Conservation (phyloP, 2,888 invertebrate genomes). For the Amphipoea oculea region DNA sequence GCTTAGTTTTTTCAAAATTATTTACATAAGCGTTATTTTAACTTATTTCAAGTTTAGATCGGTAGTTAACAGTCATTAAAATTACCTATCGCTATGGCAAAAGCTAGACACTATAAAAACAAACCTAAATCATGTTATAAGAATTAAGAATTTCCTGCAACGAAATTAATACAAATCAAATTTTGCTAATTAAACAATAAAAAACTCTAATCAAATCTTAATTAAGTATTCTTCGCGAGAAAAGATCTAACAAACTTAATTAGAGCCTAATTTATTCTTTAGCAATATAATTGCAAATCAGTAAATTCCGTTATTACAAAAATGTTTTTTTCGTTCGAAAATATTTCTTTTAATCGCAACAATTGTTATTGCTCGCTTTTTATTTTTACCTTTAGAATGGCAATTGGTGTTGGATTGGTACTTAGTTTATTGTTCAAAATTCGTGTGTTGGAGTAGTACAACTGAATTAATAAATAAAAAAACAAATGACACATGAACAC, state of each 20-base stretch:
- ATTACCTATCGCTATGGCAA: not conserved
- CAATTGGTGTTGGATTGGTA: not conserved
- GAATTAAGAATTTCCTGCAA: constrained; percentile 8
- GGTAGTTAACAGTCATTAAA: not conserved
- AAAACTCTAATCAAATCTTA: constrained; percentile 35
- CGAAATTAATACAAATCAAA: constrained; percentile 6
- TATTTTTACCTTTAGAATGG: too few relatives aligned
- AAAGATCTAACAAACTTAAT: constrained; percentile 36
- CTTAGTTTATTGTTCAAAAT: not conserved
- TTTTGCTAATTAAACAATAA: constrained; percentile 34
- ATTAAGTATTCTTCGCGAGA: constrained; percentile 19
- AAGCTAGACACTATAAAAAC: too few relatives aligned
- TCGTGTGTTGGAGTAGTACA: not conserved
- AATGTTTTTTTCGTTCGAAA: not conserved
- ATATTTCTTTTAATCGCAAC: not conserved
- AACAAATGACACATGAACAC: not conserved
- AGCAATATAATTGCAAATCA: constrained; percentile 41
- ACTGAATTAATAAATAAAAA: not conserved
- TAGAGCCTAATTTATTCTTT: constrained; percentile 34
- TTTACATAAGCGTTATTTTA: not conserved
- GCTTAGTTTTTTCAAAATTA: not conserved
- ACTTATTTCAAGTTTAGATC: not conserved
- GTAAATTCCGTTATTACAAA: constrained; percentile 13
- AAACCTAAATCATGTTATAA: not conserved
- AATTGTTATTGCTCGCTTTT: not conserved